phyloP scores from a whole-genome alignment of 2,797 vertebrate genomes.

The Pteronotus mesoamericanus region DNA sequence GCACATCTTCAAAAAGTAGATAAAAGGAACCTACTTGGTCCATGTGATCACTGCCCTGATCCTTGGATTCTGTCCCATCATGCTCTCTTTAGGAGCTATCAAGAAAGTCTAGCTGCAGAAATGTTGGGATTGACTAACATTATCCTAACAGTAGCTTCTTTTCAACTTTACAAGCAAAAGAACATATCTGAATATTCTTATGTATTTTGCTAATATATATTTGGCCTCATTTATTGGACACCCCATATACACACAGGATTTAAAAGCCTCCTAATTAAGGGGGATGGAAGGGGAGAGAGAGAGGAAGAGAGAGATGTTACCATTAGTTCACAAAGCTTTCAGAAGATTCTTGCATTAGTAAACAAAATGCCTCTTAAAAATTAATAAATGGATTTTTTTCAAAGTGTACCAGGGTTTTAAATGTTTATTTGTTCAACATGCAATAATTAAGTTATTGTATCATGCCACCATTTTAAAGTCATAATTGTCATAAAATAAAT shows the following conservation, averaged over 20 bases:
- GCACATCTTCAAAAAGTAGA: neutral
- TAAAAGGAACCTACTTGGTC: neutral
- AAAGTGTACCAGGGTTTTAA: neutral
- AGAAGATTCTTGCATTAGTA: slow-evolving; percentile 3
- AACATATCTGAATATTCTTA: neutral
- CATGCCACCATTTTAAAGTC: slow-evolving; percentile 1
- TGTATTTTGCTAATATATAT: neutral
- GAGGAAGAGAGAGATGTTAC: neutral
- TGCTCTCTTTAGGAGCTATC: neutral
- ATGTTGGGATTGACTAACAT: neutral
- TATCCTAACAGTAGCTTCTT: neutral
- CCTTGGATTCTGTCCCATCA: neutral
- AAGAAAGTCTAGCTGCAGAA: neutral
- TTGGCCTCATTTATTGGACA: neutral
- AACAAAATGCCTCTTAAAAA: neutral
- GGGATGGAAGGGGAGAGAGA: neutral
- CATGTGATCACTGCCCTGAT: too few relatives aligned
- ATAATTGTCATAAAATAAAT: neutral
- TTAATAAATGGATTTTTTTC: slow-evolving; percentile 19
- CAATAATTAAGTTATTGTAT: slow-evolving; percentile 1
- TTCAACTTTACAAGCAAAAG: neutral
- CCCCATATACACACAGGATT: neutral
- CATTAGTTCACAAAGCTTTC: neutral
- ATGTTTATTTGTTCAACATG: neutral
- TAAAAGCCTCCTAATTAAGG: neutral